phyloP scores from a whole-genome alignment of 2,888 invertebrate genomes.

The Philereme vetulata region DNA sequence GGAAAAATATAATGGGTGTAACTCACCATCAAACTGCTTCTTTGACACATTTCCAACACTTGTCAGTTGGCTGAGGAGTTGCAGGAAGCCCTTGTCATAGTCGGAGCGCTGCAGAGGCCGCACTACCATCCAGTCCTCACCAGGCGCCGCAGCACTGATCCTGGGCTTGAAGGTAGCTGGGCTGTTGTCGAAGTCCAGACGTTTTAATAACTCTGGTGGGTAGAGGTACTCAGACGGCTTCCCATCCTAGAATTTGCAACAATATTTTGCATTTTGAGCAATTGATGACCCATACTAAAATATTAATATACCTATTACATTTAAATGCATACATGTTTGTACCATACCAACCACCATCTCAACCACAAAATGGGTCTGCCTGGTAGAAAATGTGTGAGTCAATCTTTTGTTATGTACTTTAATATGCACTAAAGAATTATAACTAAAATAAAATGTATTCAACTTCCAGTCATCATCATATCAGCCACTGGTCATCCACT shows the following conservation, averaged over 20 bases:
- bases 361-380: too few species aligned
- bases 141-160: conserved; percentile 88
- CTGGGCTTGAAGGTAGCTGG: conserved; percentile 87
- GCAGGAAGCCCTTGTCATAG: conserved; percentile 92
- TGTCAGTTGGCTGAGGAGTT: conserved; percentile 92
- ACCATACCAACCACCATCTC: too few species aligned
- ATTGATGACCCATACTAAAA: not conserved
- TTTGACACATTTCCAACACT: conserved; percentile 91
- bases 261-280: not conserved
- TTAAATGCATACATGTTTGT: too few species aligned
- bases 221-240: conserved; percentile 83
- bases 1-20: not conserved
- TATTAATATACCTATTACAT: too few species aligned
- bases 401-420: too few species aligned
- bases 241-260: conserved; percentile 63
- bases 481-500: too few species aligned
- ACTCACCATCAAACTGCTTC: conserved; percentile 91
- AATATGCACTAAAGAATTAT: too few species aligned
- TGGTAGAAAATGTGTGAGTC: too few species aligned
- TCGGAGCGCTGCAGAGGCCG: conserved; percentile 91
- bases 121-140: conserved; percentile 89
- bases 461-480: too few species aligned
- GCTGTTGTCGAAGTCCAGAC: conserved; percentile 86
- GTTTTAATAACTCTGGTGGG: conserved; percentile 85
- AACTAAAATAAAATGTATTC: too few species aligned